Conservation (phyloP, 2,113 vertebrate genomes). For the Stigmatopora nigra region DNA sequence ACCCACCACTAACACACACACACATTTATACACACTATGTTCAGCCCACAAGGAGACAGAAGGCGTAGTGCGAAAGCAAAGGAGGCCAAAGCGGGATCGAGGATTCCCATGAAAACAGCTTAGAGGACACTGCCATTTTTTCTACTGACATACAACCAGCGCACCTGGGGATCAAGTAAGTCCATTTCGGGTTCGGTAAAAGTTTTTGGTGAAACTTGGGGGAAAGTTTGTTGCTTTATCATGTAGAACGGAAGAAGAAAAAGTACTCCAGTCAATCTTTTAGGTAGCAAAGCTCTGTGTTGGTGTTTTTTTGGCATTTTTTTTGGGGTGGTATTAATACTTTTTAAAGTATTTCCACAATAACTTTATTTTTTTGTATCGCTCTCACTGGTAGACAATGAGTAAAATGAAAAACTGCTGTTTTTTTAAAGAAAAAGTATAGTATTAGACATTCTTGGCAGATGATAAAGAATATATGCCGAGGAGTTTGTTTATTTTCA, state of each 20-base stretch:
- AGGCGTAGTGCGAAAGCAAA: constrained; percentile 55
- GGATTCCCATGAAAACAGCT: constrained; percentile 62
- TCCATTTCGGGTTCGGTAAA: constrained; percentile 29
- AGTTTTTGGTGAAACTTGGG: no score
- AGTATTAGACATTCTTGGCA: no score
- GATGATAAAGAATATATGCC: no score
- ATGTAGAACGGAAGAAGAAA: not conserved
- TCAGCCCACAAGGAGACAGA: constrained; percentile 57
- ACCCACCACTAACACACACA: constrained; percentile 43
- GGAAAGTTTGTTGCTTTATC: not conserved
- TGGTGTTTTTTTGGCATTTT: no score
- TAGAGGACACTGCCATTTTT: constrained; percentile 53
- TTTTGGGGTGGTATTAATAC: no score
- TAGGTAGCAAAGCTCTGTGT: no score
- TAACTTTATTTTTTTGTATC: no score
- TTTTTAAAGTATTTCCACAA: no score
- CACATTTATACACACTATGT: constrained; percentile 32
- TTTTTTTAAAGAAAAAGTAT: no score
- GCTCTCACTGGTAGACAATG: no score
- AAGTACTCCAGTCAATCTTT: not conserved
- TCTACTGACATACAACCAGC: constrained; percentile 57
- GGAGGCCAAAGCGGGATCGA: constrained; percentile 48
- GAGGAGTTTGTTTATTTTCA: no score
- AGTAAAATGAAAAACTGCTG: no score
- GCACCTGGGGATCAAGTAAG: constrained; percentile 71